Base-by-base conservation (phyloP, 2,888 invertebrate genomes). In the Parascotia fuliginaria region DNA sequence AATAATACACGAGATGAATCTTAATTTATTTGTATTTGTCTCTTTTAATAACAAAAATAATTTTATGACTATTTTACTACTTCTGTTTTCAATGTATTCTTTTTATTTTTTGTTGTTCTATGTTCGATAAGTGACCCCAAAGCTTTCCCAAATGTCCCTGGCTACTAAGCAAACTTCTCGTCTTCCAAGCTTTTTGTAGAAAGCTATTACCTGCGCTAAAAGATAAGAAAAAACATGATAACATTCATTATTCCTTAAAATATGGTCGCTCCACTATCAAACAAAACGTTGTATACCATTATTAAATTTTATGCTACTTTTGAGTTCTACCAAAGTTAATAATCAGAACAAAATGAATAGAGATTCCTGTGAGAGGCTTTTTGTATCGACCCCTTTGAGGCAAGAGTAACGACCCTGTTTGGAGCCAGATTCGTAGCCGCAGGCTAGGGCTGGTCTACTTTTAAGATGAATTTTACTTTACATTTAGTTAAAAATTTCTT, bases 341-440 rank as follows among this genome's bases (percentile, higher is more conserved):
- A 79, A 75, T 73, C 69, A 67, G 63, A 67, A 64, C 62, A 68
- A 73, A 75, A 72, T 69, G 68, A 79, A 77, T 72, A 65, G 63
- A 63, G 65, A 60, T 72, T 71, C 60, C 55, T 65, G 61, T 61
- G 58, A 61, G 65, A 67, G 65, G 65, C 65, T 66, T 70, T 73
- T 74, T 70, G 67, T 68, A 68, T 65, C 68, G 65, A 69, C 65
- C 65, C 57, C 57, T 59, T 65, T 61, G 65, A 63, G 37, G 55
- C 54, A 65, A 67, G 71, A 72, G 71, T 68, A 77, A 77, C 61
- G 70, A 68, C 74, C 76, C 66, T 63, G 62, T 73, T 73, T 62
- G 65, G 66, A 65, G 66, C 65, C 63, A 74, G 67, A 70, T 68
- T 60, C 51, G 50, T 50, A 54, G 71, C 64, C 65, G 50, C 63